Evolutionary conservation across 1,140 invertebrate species (phyloP).

Genomic region (Sycobia sp.): DNA sequence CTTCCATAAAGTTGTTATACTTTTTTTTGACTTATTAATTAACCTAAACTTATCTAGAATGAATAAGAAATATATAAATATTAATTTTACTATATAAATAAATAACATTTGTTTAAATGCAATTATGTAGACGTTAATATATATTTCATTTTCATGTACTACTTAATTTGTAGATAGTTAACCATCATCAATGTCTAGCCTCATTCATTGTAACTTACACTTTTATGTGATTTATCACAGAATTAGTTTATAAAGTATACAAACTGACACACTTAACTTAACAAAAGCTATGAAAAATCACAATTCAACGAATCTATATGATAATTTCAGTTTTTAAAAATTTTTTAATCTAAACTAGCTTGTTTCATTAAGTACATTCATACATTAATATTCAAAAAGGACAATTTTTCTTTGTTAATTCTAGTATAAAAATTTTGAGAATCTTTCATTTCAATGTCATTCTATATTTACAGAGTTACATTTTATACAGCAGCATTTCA

Average conservation of each 20-base stretch:
- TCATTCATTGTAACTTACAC: constrained; percentile 8
- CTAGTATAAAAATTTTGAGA: too few relatives aligned
- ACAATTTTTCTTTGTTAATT: too few relatives aligned
- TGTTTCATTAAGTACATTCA: too few relatives aligned
- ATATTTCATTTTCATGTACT: too few relatives aligned
- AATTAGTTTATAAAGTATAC: constrained; percentile 23
- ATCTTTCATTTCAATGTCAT: constrained; percentile 8
- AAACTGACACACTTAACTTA: background rate
- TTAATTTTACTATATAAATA: constrained; percentile 1
- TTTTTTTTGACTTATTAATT: too few relatives aligned
- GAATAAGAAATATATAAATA: too few relatives aligned
- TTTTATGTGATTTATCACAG: constrained; percentile 35
- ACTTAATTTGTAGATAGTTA: too few relatives aligned
- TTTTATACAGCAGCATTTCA: background rate
- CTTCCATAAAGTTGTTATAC: too few relatives aligned
- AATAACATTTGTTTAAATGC: constrained; percentile 21
- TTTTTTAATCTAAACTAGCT: background rate
- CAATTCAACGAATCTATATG: background rate
- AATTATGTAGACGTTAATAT: constrained; percentile 8
- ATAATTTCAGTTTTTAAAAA: background rate
- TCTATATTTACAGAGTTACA: background rate
- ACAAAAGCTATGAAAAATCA: constrained; percentile 15
- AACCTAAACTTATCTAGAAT: too few relatives aligned
- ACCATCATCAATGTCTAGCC: constrained; percentile 4
- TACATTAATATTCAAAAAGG: too few relatives aligned